A percentile compares a stretch with the other conserved stretches of the same genome.
Evolutionary conservation across 1,140 invertebrate species (phyloP).

Genomic region (Caenorhabditis latens): DNA sequence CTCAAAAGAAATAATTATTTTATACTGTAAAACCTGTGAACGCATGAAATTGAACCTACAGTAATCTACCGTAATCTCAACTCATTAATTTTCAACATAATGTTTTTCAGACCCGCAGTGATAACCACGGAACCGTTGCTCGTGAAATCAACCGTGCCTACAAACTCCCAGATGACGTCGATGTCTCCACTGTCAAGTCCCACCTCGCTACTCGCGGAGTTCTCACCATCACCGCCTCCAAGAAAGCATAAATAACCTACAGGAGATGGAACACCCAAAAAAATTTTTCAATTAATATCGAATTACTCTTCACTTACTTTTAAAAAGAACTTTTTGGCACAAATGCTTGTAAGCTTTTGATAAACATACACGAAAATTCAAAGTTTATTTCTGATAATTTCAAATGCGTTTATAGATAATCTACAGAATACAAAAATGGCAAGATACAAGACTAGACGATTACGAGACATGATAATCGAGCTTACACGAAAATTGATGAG

Average conservation of each 20-base stretch:
- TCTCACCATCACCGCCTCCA: conserved; percentile 72
- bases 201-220: conserved; percentile 73
- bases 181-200: conserved; percentile 72
- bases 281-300: conserved; percentile 33
- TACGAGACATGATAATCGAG: conserved; percentile 12
- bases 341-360: not conserved
- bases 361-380: not conserved
- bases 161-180: conserved; percentile 75
- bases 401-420: not conserved
- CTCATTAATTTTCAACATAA: not conserved
- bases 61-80: too few species aligned
- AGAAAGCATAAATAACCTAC: conserved; percentile 71
- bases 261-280: not conserved
- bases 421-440: conserved; percentile 36
- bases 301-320: conserved; percentile 36
- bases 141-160: conserved; percentile 75
- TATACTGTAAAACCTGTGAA: too few species aligned
- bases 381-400: not conserved
- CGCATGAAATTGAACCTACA: too few species aligned
- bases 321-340: not conserved
- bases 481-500: not conserved
- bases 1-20: too few species aligned
- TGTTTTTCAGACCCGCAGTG: conserved; percentile 64
- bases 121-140: conserved; percentile 73
- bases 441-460: conserved; percentile 50